These are phyloP conservation scores for Crossocerus cetratus DNA, from an alignment of 2,888 invertebrate species.

Conservation along the genomic window DNA sequence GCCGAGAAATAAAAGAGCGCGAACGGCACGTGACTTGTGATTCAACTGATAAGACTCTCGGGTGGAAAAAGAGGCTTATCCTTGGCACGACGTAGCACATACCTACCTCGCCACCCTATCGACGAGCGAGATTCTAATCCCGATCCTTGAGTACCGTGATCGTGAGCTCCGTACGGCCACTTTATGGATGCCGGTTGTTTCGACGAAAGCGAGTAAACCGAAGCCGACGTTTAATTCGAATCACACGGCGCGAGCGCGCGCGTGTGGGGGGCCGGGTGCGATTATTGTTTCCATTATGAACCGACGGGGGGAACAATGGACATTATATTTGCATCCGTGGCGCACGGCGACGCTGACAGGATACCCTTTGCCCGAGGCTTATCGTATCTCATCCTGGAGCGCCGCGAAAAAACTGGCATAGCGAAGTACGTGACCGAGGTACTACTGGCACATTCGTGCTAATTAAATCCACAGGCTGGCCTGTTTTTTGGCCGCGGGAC, in stretches of 20 bases:
- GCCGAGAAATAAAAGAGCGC: slow-evolving; percentile 31
- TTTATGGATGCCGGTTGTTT: slow-evolving; percentile 20
- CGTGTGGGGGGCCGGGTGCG: not conserved
- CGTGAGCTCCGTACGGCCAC: not conserved
- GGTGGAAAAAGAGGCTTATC: slow-evolving; percentile 10
- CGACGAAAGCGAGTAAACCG: slow-evolving; percentile 7
- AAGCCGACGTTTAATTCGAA: slow-evolving; percentile 23
- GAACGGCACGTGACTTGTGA: not conserved
- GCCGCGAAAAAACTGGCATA: not conserved
- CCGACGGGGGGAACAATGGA: slow-evolving; percentile 21
- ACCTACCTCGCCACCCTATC: slow-evolving; percentile 4
- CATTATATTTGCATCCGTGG: slow-evolving; percentile 15
- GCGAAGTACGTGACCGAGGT: not conserved
- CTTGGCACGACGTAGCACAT: slow-evolving; percentile 16
- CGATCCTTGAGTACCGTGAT: slow-evolving; percentile 5
- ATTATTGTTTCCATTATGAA: slow-evolving; percentile 25
- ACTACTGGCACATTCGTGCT: too few species aligned
- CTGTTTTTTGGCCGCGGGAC: too few species aligned
- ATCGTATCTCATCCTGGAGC: not conserved
- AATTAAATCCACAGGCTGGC: too few species aligned
- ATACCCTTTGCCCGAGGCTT: not conserved
- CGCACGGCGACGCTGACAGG: not conserved
- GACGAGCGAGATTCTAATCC: not conserved
- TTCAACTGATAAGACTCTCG: not conserved
- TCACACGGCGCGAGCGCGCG: slow-evolving; percentile 6